phyloP scores from a whole-genome alignment of 2,797 vertebrate genomes.

The Enteromius radiatus region DNA sequence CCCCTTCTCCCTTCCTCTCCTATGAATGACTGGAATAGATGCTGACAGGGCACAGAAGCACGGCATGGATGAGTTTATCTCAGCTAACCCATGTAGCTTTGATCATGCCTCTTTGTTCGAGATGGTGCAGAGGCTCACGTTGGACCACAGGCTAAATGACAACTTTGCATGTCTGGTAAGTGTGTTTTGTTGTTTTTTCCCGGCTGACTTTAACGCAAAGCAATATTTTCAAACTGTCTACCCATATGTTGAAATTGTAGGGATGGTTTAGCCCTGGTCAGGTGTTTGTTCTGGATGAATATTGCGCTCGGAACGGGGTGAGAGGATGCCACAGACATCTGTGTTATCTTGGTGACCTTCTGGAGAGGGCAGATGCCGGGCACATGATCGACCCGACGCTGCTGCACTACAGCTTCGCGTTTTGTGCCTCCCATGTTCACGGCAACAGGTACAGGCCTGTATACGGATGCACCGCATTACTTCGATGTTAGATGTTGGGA shows the following conservation, averaged over 20 bases:
- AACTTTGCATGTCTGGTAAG: conserved; percentile 99
- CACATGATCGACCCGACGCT: conserved; percentile 97
- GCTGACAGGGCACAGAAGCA: conserved; percentile 99
- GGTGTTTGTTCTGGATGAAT: conserved; percentile 98
- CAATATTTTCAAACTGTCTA: conserved; percentile 23
- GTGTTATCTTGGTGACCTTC: conserved; percentile 95
- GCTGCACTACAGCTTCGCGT: conserved; percentile 99
- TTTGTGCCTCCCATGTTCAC: conserved; percentile 98
- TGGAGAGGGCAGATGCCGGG: conserved; percentile 94
- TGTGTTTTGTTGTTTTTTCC: not conserved
- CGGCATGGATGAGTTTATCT: conserved; percentile 99
- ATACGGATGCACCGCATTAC: not conserved
- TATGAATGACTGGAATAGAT: conserved; percentile 87
- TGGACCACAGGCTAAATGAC: conserved; percentile 99
- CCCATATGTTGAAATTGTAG: conserved; percentile 69
- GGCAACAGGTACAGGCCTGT: conserved; percentile 90
- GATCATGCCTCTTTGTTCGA: conserved; percentile 99
- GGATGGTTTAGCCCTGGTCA: conserved; percentile 99
- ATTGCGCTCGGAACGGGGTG: conserved; percentile 96
- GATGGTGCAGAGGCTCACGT: conserved; percentile 96
- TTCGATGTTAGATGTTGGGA: not conserved
- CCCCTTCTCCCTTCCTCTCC: conserved; percentile 48
- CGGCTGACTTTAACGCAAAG: not conserved
- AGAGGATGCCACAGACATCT: conserved; percentile 97
- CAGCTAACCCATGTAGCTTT: conserved; percentile 99